These are phyloP conservation scores for Oreochromis grahami DNA, from an alignment of 2,797 vertebrate species.

Conservation along the genomic window DNA sequence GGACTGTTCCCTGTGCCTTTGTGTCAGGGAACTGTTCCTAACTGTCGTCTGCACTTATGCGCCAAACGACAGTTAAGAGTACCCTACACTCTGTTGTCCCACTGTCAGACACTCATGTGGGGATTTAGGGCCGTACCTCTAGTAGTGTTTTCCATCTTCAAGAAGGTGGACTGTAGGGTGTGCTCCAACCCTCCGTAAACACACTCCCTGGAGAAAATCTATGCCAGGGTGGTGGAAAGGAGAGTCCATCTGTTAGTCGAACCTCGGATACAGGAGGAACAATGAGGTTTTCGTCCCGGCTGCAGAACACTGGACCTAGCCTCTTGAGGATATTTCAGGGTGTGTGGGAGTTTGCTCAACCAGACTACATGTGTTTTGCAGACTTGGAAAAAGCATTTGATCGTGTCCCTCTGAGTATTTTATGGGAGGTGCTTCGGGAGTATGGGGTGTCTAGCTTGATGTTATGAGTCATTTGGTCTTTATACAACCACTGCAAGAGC, in stretches of 20 bases:
- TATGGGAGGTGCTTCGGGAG: background rate
- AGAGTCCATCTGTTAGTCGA: background rate
- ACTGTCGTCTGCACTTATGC: background rate
- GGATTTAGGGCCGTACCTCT: background rate
- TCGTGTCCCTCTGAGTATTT: background rate
- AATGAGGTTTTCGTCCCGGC: rapidly evolving
- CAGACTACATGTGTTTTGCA: background rate
- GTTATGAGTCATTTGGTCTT: background rate
- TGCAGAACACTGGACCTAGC: background rate
- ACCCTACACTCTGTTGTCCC: background rate
- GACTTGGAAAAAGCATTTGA: too few relatives aligned
- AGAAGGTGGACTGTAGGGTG: background rate
- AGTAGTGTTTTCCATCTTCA: background rate
- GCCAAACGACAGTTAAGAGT: background rate
- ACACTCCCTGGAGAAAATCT: background rate
- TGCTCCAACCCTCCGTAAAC: background rate
- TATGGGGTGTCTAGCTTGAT: background rate
- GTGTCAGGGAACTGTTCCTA: background rate
- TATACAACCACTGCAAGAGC: background rate
- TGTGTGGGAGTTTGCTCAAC: background rate
- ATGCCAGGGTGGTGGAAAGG: background rate
- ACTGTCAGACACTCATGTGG: background rate
- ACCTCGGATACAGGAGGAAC: background rate
- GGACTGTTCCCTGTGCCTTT: background rate
- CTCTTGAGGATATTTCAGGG: background rate